Conservation (phyloP, 2,113 vertebrate genomes). For the Cromileptes altivelis region DNA sequence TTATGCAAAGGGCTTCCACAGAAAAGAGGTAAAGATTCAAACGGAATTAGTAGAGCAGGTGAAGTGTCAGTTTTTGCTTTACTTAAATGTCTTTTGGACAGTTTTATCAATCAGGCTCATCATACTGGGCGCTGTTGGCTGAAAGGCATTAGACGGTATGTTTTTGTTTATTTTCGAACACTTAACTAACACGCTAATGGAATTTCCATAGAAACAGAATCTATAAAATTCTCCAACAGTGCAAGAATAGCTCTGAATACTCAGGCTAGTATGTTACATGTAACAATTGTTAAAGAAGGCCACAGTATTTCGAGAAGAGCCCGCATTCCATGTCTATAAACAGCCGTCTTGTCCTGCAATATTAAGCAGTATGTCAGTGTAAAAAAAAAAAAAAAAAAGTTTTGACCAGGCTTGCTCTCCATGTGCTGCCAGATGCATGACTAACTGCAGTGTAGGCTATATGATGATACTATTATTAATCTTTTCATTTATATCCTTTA, state of each 20-base stretch:
- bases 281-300: not conserved
- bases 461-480: no score
- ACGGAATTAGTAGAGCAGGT: constrained; percentile 21
- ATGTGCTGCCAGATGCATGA: no score
- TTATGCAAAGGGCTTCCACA: constrained; percentile 27
- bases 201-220: not conserved
- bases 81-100: not conserved
- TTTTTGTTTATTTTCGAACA: not conserved
- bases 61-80: constrained; percentile 13
- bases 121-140: not conserved
- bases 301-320: not conserved
- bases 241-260: not conserved
- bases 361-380: not conserved
- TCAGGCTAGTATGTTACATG: not conserved
- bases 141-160: not conserved
- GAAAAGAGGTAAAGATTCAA: constrained; percentile 7
- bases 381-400: not conserved
- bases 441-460: no score
- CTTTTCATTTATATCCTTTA: not conserved
- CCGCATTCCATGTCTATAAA: not conserved
- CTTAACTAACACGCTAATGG: not conserved
- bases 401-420: no score
- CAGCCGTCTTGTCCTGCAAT: not conserved
- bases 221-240: not conserved
- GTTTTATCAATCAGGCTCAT: constrained; percentile 3